These are phyloP conservation scores for Rhagoletis zephyria DNA, from an alignment of 1,140 invertebrate genomes.

Conservation along the genomic window DNA sequence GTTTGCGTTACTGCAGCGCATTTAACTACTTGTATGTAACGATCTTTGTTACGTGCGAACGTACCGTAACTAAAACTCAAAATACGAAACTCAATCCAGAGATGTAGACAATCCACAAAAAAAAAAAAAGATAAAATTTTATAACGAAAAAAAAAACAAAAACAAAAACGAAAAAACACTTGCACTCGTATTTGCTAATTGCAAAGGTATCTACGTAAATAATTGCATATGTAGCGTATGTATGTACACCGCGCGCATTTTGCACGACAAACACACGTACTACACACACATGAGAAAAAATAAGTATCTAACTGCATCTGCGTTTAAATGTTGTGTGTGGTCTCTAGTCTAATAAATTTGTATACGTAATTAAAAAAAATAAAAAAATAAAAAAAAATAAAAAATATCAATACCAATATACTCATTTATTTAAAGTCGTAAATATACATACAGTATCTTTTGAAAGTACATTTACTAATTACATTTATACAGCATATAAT, in stretches of 20 bases:
- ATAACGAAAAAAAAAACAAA: not conserved
- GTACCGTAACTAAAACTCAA: constrained; percentile 2
- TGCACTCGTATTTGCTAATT: constrained; percentile 30
- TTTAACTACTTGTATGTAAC: not conserved
- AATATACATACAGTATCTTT: not conserved
- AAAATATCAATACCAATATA: constrained; percentile 48
- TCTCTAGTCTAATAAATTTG: constrained; percentile 29
- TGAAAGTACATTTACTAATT: constrained; percentile 58
- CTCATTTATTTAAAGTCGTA: not conserved
- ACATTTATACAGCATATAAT: constrained; percentile 50
- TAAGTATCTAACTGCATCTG: constrained; percentile 43
- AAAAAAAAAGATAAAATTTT: not conserved
- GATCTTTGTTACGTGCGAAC: not conserved
- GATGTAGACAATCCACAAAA: not conserved
- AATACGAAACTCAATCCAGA: constrained; percentile 21
- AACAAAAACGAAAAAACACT: constrained; percentile 6
- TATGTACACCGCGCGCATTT: constrained; percentile 38
- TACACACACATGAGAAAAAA: not conserved
- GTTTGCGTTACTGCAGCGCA: constrained; percentile 1
- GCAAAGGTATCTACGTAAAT: constrained; percentile 37
- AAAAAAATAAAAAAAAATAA: no score
- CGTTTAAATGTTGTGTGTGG: constrained; percentile 47
- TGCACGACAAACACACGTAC: constrained; percentile 22
- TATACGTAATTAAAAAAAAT: constrained; percentile 27
- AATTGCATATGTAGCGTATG: not conserved